Conservation (phyloP, 1,140 invertebrate species). For the Mya arenaria region DNA sequence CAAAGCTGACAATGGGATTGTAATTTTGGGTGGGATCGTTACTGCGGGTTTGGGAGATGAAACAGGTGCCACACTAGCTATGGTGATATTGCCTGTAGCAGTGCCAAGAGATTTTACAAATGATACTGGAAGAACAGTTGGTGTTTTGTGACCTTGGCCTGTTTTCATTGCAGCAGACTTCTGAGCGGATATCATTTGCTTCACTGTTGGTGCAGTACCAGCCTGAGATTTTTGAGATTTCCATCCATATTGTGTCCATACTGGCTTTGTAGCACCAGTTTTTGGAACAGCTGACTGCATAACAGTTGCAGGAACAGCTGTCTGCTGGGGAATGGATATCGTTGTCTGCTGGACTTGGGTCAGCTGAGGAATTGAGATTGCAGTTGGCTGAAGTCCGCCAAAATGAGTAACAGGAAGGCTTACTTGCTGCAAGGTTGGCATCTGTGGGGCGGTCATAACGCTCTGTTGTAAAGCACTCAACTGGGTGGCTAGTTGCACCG, state of each 20-base stretch:
- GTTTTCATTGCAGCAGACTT: neutral
- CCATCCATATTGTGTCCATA: neutral
- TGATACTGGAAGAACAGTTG: too few species aligned
- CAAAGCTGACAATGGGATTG: neutral
- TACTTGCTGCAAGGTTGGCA: neutral
- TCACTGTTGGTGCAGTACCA: neutral
- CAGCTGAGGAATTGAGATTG: too few species aligned
- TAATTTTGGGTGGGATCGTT: neutral
- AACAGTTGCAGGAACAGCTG: neutral
- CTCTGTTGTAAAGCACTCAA: neutral
- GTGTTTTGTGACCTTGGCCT: too few species aligned
- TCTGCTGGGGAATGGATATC: neutral
- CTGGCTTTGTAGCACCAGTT: neutral
- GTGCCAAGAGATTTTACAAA: neutral
- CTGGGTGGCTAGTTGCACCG: neutral
- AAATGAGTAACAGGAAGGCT: neutral
- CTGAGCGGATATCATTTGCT: neutral
- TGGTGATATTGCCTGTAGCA: neutral
- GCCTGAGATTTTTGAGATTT: neutral
- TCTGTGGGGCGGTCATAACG: neutral
- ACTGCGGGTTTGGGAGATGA: neutral
- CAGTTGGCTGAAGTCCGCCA: too few species aligned
- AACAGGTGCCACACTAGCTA: neutral
- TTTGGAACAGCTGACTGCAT: neutral
- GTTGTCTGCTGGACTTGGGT: neutral